Conservation (phyloP, 64 coral and sea anemone species). For the Hydrozoanthus tunicans region DNA sequence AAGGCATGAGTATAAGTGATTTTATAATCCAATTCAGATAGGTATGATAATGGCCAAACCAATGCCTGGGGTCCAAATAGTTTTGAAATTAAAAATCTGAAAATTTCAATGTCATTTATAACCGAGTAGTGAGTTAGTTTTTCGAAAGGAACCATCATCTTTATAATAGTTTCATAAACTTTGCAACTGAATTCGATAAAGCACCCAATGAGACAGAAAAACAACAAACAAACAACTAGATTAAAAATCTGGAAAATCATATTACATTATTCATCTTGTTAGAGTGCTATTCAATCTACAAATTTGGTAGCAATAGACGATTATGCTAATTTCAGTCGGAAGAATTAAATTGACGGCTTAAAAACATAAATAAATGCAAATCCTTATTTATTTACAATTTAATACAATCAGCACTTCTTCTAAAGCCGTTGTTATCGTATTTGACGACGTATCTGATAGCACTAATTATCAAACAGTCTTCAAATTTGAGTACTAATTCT, state of each 20-base stretch:
- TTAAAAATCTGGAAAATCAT: neutral
- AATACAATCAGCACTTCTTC: constrained; percentile 32
- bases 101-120: too few relatives aligned
- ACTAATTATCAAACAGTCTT: constrained; percentile 1
- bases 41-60: too few relatives aligned
- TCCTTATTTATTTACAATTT: neutral
- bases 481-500: neutral
- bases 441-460: constrained; percentile 14
- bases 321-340: constrained; percentile 11
- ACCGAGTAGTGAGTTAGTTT: too few relatives aligned
- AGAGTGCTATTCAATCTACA: too few relatives aligned
- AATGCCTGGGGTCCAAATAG: too few relatives aligned
- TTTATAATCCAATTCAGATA: too few relatives aligned
- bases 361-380: constrained; percentile 6
- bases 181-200: too few relatives aligned
- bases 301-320: neutral
- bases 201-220: neutral
- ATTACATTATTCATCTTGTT: neutral
- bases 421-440: constrained; percentile 18
- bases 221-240: neutral
- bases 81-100: too few relatives aligned
- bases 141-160: too few relatives aligned
- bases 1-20: too few relatives aligned
- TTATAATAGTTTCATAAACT: too few relatives aligned
- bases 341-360: constrained; percentile 37